A percentile compares a stretch with the other conserved stretches of the same genome.
Evolutionary conservation across 2,113 vertebrate species (phyloP).

Genomic region (Barnardius zonarius): DNA sequence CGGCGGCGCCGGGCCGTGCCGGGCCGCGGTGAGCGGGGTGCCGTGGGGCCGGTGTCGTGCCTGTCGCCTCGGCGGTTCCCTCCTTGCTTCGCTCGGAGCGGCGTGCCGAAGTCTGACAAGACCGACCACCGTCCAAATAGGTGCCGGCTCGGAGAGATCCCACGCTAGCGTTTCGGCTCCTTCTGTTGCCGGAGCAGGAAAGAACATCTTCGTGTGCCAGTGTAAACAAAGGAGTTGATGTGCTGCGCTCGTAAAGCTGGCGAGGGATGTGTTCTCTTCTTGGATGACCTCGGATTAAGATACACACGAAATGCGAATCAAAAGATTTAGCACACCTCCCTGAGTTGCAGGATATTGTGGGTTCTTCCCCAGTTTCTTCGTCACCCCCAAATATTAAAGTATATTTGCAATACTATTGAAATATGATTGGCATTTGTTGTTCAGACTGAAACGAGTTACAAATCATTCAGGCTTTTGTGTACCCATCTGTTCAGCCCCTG

Average conservation of each 20-base stretch:
- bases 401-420: background rate
- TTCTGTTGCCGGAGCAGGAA: background rate
- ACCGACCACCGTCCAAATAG: rapidly evolving
- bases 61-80: background rate
- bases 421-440: background rate
- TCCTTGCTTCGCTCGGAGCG: background rate
- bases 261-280: background rate
- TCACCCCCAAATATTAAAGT: background rate
- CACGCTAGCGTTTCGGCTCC: background rate
- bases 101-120: background rate
- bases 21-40: background rate
- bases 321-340: background rate
- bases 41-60: background rate
- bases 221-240: constrained; percentile 39
- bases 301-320: background rate
- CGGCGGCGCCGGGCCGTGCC: background rate
- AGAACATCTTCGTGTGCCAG: constrained; percentile 4
- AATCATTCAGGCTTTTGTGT: background rate
- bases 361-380: background rate
- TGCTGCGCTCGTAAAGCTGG: background rate
- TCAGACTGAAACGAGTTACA: background rate
- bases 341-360: background rate
- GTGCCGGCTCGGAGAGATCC: background rate
- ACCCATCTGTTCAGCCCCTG: background rate
- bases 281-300: background rate